Evolutionary conservation across 1,140 invertebrate genomes (phyloP), one percentile per base, ranked within the genome.

Genomic region (Nylanderia fulva): DNA sequence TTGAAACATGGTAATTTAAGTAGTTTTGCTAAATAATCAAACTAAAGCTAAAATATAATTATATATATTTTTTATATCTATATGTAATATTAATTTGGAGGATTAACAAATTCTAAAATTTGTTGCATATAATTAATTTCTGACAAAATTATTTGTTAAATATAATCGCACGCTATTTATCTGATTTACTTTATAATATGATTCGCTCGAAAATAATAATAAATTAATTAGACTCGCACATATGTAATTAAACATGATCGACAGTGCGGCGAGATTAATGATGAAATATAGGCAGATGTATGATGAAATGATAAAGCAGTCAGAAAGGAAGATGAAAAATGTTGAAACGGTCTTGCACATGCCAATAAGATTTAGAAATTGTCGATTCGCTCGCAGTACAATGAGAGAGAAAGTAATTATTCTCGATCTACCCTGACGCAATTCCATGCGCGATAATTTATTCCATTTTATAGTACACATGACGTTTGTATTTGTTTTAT

Each of bases 341-440:
- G 24, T 6, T 64, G 52, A 56, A 74, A 74, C 45, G 52, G 76
- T 88, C 84, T 69, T 56, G 75, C 74, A 86, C 74, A 45, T 84
- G 87, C 79, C 87, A 88, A 89, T 64, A 39, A 63, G 11, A 42
- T 66, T 84, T 24, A 24, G 24, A 36, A 36, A 80, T 54, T 64
- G 66, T 64, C 42, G 54, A 82, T 88, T 48, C 36, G n/a, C 52
- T 71, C 36, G 52, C 52, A 45, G 2, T 71, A 36, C 24, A 85
- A 84, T 56, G 80, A 89, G 87, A 89, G 75, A 89, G 80, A 89
- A 88, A 86, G 61, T 80, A 86, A 84, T 29, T 85, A 58, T 48
- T 71, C 29, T 82, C 36, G 54, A 58, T 82, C 42, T 56, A 71
- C 52, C 88, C 68, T 89, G 75, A 89, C 88, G 87, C 88, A 89